Evolutionary conservation across 2,797 vertebrate genomes (phyloP), one percentile per base, ranked within the genome.

Genomic region (Thalassophryne amazonica): DNA sequence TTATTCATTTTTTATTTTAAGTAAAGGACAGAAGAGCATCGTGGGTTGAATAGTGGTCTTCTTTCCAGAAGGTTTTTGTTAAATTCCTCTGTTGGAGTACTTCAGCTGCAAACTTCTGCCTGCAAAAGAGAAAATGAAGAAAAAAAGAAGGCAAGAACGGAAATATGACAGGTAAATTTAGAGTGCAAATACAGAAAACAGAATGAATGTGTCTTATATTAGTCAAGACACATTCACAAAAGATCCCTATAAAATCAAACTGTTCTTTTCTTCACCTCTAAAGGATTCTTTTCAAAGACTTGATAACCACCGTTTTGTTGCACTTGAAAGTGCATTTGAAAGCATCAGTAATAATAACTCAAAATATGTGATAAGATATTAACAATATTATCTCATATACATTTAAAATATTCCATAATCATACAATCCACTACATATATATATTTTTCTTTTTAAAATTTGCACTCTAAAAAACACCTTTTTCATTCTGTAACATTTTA

Each of bases 1-100:
- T n/a, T n/a, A n/a, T n/a, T n/a, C n/a, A n/a, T n/a, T n/a, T n/a
- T n/a, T n/a, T 57, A 33, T 59, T 69, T 53, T 3, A 24, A 47
- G 50, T 33, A 40, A 41, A 49, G 65, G 42, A 58, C 55, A 39
- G 46, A 62, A 25, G 28, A 15, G 40, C 62, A 66, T 35, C 14
- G 38, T 52, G 38, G 55, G 43, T 66, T 63, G 42, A 36, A 19
- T 53, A 71, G 51, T 56, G 69, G 78, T 76, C 66, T 72, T 61
- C 30, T 55, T 47, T 48, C 63, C 69, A 55, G 27, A 38, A 69
- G 41, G 59, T 51, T 60, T 73, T 66, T 62, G 59, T 70, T 74
- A 60, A 78, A 73, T 24, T 60, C 52, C 49, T 54, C 32, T 65
- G 60, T 77, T 73, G 55, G 28, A 68, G 53, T 10, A 47, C 59